Conservation (phyloP, 2,113 vertebrate species). For the Zosterops pallidus region DNA sequence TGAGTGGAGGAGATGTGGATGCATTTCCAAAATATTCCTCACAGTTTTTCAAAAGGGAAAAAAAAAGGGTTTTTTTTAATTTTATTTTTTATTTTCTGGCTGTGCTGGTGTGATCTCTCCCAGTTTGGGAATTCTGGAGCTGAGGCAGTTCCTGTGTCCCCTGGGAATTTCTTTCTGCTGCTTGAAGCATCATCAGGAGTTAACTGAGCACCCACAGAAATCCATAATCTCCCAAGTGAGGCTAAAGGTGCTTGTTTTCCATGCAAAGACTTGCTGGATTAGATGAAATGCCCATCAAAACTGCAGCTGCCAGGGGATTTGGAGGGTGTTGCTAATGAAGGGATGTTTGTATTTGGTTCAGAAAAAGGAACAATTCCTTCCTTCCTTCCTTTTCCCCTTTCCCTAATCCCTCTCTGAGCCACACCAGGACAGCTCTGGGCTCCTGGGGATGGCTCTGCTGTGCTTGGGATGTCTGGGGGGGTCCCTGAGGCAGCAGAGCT, state of each 20-base stretch:
- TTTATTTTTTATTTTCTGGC: neutral
- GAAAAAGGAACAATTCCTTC: neutral
- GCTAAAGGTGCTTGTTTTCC: neutral
- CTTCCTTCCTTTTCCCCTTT: neutral
- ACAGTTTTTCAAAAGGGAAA: neutral
- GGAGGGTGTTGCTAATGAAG: neutral
- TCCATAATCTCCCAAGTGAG: neutral
- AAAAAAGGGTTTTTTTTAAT: too few relatives aligned
- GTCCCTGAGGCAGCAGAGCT: neutral
- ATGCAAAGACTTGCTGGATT: neutral
- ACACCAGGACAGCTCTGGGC: neutral
- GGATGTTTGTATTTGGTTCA: neutral
- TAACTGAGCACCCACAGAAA: neutral
- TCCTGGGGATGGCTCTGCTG: neutral
- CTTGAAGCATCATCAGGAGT: rapidly evolving
- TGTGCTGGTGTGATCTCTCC: neutral
- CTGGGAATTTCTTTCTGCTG: rapidly evolving
- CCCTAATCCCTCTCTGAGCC: neutral
- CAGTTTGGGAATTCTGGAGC: neutral
- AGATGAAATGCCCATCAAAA: neutral
- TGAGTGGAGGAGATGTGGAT: neutral
- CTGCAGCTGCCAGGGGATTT: neutral
- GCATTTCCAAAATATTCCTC: neutral
- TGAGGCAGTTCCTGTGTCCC: rapidly evolving
- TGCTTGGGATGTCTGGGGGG: neutral